Base-by-base conservation (phyloP, 2,113 vertebrate species). In the Notarius quadriscutis region DNA sequence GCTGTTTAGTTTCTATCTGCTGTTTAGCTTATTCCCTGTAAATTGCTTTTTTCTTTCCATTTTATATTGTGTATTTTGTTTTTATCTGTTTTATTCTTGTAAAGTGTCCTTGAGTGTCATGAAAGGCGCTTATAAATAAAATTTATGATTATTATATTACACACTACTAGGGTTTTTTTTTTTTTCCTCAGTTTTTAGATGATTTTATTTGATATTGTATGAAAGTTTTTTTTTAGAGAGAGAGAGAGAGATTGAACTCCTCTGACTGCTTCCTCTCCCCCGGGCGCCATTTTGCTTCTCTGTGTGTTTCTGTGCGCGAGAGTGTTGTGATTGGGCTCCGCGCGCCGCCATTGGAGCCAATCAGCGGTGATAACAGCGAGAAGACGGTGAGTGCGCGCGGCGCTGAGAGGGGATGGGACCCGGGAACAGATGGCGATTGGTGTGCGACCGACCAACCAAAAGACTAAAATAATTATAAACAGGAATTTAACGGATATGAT, bases 401-500 rank as follows among this genome's bases (percentile, higher is more conserved):
- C 53, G 95, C 97, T 96, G 97, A 96, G 96, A 96, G 96, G 95
- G 96, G 95, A 96, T 95, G 96, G 96, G 96, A 96, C 96, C 96
- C 96, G 96, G 96, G 96, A 97, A 95, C 95, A 97, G 96, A 96
- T 62, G 55, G 84, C 53, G 97, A 98, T 98, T 97, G 97, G 97
- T 97, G 97, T 97, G 96, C 95, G 95, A 94, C 93, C 96, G 97
- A 96, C 97, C 96, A 97, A 97, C 97, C 97, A 97, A 95, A 96
- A 95, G 93, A 96, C 93, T 94, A 96, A 94, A 92, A 62, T 89
- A 89, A 55, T 89, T 90, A 93, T 75, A 95, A 95, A 94, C 93
- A 94, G 93, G 93, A 94, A 93, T 92, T 92, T 92, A 94, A 96
- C 90, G 91, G 93, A 88, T 89, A 92, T 8, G 30, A n/a, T 62